phyloP scores from a whole-genome alignment of 1,140 invertebrate species.

The Caenorhabditis inopinata region DNA sequence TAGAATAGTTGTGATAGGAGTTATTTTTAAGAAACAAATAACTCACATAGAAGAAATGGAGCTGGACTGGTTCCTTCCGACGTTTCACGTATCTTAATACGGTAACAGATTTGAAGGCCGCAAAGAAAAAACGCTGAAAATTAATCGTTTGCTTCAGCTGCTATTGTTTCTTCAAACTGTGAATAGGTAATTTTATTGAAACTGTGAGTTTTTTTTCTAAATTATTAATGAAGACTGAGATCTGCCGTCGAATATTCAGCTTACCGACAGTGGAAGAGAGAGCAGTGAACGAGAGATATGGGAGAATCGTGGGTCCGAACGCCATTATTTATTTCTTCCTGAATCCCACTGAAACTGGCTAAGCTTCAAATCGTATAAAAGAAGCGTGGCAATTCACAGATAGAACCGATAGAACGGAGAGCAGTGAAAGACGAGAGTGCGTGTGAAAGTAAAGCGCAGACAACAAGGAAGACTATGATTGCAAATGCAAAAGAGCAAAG shows the following conservation, averaged over 20 bases:
- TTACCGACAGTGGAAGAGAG: constrained; percentile 29
- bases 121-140: constrained; percentile 38
- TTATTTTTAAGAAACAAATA: background rate
- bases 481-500: background rate
- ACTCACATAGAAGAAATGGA: constrained; percentile 25
- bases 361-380: background rate
- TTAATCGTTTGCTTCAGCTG: background rate
- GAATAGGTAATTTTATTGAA: too few species aligned
- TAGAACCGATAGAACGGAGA: background rate
- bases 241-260: too few species aligned
- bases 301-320: constrained; percentile 11
- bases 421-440: background rate
- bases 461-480: background rate
- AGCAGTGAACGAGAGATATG: constrained; percentile 35
- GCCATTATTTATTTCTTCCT: background rate
- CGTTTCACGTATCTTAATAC: constrained; percentile 8
- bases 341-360: background rate
- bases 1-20: background rate
- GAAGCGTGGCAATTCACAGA: background rate
- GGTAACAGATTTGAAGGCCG: constrained; percentile 37
- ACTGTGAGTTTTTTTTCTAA: too few species aligned
- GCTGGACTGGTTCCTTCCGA: constrained; percentile 30
- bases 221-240: too few species aligned
- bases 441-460: background rate
- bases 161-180: too few species aligned